These are phyloP conservation scores for Otus scops DNA, from an alignment of 2,797 vertebrate species.

Conservation along the genomic window DNA sequence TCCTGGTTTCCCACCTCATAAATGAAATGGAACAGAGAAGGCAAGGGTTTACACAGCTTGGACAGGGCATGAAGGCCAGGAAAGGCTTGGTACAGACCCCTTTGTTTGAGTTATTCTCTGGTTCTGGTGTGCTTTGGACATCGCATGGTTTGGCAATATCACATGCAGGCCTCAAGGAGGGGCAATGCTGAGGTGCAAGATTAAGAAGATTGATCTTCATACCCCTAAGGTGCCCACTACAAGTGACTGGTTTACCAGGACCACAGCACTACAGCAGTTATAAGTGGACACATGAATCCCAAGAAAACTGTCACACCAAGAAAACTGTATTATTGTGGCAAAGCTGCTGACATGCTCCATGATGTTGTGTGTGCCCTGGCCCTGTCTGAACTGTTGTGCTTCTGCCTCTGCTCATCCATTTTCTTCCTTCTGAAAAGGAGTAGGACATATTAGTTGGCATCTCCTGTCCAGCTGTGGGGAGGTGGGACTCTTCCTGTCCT, in stretches of 20 bases:
- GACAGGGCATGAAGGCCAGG: not conserved
- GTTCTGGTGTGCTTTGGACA: not conserved
- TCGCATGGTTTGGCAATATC: not conserved
- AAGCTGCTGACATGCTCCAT: not conserved
- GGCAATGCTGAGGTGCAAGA: not conserved
- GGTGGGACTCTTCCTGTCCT: not conserved
- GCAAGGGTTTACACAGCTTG: not conserved
- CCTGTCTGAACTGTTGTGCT: not conserved
- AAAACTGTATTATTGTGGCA: not conserved
- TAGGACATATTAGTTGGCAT: not conserved
- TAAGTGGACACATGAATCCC: not conserved
- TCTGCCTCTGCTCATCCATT: not conserved
- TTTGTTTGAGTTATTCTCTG: not conserved
- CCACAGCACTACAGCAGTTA: not conserved
- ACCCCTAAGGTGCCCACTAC: not conserved
- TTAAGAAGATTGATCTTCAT: not conserved
- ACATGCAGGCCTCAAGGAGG: not conserved
- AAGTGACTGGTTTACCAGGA: not conserved
- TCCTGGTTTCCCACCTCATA: not conserved
- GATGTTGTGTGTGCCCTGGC: not conserved
- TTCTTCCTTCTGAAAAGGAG: not conserved
- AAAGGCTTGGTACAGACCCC: not conserved
- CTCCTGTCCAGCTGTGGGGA: rapidly evolving
- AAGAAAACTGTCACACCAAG: not conserved
- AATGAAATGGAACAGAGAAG: not conserved